Base-by-base conservation (phyloP, 1,140 invertebrate species). In the Apis cerana region DNA sequence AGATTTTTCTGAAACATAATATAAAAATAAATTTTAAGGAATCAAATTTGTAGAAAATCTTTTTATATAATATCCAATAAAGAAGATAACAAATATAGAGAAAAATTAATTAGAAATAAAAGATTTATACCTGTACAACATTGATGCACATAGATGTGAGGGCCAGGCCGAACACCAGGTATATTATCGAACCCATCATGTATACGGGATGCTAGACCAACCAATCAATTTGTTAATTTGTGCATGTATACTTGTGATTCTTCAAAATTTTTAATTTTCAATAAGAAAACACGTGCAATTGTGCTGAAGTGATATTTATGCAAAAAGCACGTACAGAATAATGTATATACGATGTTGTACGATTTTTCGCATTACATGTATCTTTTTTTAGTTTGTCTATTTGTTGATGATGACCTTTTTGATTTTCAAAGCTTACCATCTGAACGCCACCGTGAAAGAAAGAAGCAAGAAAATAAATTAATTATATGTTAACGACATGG, bases 141-240 rank as follows among this genome's bases (percentile, higher is more conserved):
- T 99, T 99, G 91, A 99, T 99, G 93, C 98, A 99, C 97, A 99
- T 99, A 87, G 98, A 98, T 56, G 98, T 99, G 13, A 99, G 94
- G 0, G 99, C 97, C 72, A 99, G 94, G 68, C 99, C 99, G 89
- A 99, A 98, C 11, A 99, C 96, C 52, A 99, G 94, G 91, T 99
- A 99, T 33, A 99, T 95, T 86, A 99, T 99, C 21, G 98, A 98
- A 72, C 96, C 95, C 96, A 99, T 97, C 96, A 99, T 98, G 87
- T 97, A 98, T 91, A 98, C 96, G 17, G 98, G 97, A 94, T 98
- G 96, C 93, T 96, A 91, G 82, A 88, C 67, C 75, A 89, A 88
- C 76, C 69, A 89, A 88, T 86, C 19, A 86, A 87, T 87, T 19
- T 75, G 54, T 88, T 88, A 88, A 69, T 67, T 71, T 85, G 50